phyloP scores from a whole-genome alignment of 2,797 vertebrate species.

The Neoniphon sammara region DNA sequence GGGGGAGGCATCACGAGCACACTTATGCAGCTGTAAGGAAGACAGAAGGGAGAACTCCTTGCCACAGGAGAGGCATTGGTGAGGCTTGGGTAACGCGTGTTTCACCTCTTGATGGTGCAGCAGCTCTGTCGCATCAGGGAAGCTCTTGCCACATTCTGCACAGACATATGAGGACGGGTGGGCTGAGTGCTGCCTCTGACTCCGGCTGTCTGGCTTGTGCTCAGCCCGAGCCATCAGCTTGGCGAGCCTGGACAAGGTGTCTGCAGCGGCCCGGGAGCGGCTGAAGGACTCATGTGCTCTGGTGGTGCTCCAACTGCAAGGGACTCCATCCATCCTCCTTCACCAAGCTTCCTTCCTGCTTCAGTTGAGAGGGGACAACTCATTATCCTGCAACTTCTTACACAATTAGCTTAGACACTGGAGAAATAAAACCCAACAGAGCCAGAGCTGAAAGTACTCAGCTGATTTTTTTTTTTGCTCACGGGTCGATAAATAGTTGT shows the following conservation, averaged over 20 bases:
- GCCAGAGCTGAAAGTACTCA: background rate
- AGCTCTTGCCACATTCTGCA: slow-evolving; percentile 68
- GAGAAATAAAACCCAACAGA: background rate
- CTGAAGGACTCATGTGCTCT: slow-evolving; percentile 65
- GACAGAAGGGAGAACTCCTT: slow-evolving; percentile 78
- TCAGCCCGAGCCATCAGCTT: slow-evolving; percentile 75
- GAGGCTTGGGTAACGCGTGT: slow-evolving; percentile 75
- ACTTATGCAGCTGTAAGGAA: slow-evolving; percentile 77
- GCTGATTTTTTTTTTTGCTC: too few relatives aligned
- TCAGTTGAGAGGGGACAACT: background rate
- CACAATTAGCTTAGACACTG: background rate
- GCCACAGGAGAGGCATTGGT: slow-evolving; percentile 74
- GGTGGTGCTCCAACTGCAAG: slow-evolving; percentile 67
- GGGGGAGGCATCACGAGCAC: slow-evolving; percentile 9
- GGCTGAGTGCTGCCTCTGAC: slow-evolving; percentile 34
- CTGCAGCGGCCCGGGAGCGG: slow-evolving; percentile 48
- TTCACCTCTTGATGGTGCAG: slow-evolving; percentile 70
- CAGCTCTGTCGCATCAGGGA: slow-evolving; percentile 59
- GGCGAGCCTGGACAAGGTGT: slow-evolving; percentile 78
- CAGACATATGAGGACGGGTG: slow-evolving; percentile 48
- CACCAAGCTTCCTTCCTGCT: slow-evolving; percentile 32
- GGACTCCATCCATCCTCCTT: slow-evolving; percentile 76
- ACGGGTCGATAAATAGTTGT: background rate
- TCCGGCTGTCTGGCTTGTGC: slow-evolving; percentile 47
- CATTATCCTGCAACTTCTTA: background rate